Percentiles rank a stretch among this genome's conserved stretches.
These are phyloP conservation scores for Dexiosoma caninum DNA, from an alignment of 2,888 invertebrate species.

Conservation along the genomic window DNA sequence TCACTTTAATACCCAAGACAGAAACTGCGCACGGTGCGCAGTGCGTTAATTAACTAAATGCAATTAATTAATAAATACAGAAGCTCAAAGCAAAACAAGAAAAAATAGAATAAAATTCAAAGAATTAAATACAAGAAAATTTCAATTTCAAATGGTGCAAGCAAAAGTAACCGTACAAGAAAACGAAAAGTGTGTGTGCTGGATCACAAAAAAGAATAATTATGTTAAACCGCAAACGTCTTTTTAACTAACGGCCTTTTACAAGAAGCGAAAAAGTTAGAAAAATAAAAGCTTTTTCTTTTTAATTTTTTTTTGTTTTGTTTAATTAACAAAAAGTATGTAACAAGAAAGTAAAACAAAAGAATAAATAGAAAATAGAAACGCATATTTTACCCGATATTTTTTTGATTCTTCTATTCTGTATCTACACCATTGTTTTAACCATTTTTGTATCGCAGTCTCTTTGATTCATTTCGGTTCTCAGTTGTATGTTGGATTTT, in stretches of 20 bases:
- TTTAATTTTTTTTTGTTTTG: not conserved
- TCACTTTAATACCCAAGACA: conserved; percentile 45
- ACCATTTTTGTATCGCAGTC: conserved; percentile 2
- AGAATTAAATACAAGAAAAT: conserved; percentile 24
- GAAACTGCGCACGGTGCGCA: conserved; percentile 73
- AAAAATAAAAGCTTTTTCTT: not conserved
- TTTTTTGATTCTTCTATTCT: conserved; percentile 49
- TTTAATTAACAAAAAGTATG: not conserved
- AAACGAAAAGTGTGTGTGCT: not conserved
- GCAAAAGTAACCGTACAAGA: not conserved
- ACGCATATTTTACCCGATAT: conserved; percentile 52
- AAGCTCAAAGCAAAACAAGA: conserved; percentile 33
- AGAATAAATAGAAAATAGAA: conserved; percentile 38
- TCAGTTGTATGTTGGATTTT: conserved; percentile 11
- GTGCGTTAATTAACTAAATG: conserved; percentile 60
- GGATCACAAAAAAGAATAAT: not conserved
- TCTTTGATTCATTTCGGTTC: conserved; percentile 25
- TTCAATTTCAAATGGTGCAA: not conserved
- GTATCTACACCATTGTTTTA: conserved; percentile 58
- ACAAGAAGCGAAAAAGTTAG: not conserved
- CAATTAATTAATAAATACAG: conserved; percentile 37
- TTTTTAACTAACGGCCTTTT: conserved; percentile 24
- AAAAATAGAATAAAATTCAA: no score
- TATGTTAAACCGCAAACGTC: not conserved
- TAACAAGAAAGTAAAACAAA: conserved; percentile 9